Conservation (phyloP, 2,888 invertebrate species). For the Plemyria rubiginata region DNA sequence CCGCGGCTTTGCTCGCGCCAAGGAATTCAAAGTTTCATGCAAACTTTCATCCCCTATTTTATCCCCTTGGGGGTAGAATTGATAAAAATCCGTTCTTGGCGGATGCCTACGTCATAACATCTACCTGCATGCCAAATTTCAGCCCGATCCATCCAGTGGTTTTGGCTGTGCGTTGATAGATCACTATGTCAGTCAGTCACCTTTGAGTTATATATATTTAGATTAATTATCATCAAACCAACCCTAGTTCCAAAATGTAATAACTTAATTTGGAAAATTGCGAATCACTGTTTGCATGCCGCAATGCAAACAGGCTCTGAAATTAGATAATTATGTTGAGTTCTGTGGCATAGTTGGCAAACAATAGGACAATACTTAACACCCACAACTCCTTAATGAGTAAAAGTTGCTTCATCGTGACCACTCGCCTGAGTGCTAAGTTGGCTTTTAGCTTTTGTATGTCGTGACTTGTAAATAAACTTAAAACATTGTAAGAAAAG, state of each 20-base stretch:
- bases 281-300: conserved; percentile 19
- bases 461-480: conserved; percentile 38
- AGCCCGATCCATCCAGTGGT: too few relatives aligned
- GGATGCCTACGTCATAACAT: too few relatives aligned
- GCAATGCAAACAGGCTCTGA: conserved; percentile 11
- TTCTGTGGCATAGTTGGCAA: conserved; percentile 31
- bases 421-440: conserved; percentile 42
- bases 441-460: conserved; percentile 41
- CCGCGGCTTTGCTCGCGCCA: too few relatives aligned
- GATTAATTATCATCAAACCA: neutral
- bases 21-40: too few relatives aligned
- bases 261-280: conserved; percentile 19
- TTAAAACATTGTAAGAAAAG: conserved; percentile 19
- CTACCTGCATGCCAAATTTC: too few relatives aligned
- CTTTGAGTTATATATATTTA: too few relatives aligned
- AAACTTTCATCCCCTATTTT: too few relatives aligned
- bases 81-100: too few relatives aligned
- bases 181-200: too few relatives aligned
- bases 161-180: too few relatives aligned
- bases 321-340: conserved; percentile 29
- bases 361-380: conserved; percentile 43
- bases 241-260: neutral
- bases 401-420: conserved; percentile 42
- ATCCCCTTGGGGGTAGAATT: too few relatives aligned
- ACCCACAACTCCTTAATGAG: conserved; percentile 35